Evolutionary conservation across 2,113 vertebrate genomes (phyloP), one percentile per base, ranked within the genome.

Genomic region (Capreolus pygargus): DNA sequence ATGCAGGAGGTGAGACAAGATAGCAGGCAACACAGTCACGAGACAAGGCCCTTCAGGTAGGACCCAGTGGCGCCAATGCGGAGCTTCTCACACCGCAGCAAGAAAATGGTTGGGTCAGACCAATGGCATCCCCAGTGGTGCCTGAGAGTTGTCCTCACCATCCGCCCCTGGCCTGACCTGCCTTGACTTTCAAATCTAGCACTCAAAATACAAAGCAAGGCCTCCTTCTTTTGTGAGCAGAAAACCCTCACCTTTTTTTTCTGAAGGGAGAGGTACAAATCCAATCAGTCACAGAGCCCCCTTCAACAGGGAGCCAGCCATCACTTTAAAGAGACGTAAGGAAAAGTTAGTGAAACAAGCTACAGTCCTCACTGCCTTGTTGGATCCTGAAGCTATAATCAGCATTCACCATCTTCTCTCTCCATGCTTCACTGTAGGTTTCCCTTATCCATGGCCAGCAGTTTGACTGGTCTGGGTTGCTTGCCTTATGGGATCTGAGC

Each of bases 21-120:
- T 23, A 10, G 28, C 5, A 5, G 39, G 45, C 23, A 27, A 12
- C 60, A 6, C 33, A 12, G 54, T 64, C 30, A 19, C 1, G 1
- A 45, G 13, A 19, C 30, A 9, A 39, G 81, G 5, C 4, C 11
- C 6, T 17, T 27, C 5, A 0, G 15, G 11, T 3, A 30, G 58
- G 1, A 12, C 23, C 47, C 28, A 8, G 11, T 15, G 57, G n/a
- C 23, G 50, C 11, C 67, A n/a, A 1, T 0, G 13, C 67, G 13
- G n/a, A 85, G 15, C 55, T 64, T 21, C 58, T 78, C 47, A 7
- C 17, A 15, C 60, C 83, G 21, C 17, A 9, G 25, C 30, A 17
- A 45, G 55, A 27, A 5, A 17, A 45, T 5, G 81, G 30, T 3
- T 5, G 27, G 54, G 15, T 8, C 28, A 45, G n/a, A 16, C 15